Conservation (phyloP, 2,888 invertebrate species). For the Agriopis marginaria region DNA sequence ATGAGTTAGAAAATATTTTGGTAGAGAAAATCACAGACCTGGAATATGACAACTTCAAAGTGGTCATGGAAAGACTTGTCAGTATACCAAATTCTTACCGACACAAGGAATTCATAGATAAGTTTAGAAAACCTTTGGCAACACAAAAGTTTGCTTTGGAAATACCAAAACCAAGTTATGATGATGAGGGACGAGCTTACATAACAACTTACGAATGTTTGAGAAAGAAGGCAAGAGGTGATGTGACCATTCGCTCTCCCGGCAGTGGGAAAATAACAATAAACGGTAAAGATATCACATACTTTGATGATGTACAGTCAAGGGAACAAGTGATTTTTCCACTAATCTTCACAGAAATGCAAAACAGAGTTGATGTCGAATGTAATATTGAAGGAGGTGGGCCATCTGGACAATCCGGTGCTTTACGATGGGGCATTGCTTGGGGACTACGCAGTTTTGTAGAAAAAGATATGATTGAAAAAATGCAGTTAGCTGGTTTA, state of each 20-base stretch:
- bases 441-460: constrained; percentile 94
- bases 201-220: constrained; percentile 91
- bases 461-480: constrained; percentile 90
- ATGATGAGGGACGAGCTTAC: constrained; percentile 90
- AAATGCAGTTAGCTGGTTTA: constrained; percentile 96
- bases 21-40: constrained; percentile 89
- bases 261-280: constrained; percentile 94
- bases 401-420: constrained; percentile 93
- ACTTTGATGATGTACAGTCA: constrained; percentile 90
- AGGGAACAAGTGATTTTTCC: constrained; percentile 96
- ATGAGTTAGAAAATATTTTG: constrained; percentile 87
- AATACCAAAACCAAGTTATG: constrained; percentile 89
- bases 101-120: constrained; percentile 90
- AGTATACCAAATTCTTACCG: constrained; percentile 90
- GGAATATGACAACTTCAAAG: constrained; percentile 91
- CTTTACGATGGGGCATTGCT: constrained; percentile 95
- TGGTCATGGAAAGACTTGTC: constrained; percentile 90
- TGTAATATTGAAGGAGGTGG: constrained; percentile 92
- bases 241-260: constrained; percentile 92
- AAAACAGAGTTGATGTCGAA: constrained; percentile 93
- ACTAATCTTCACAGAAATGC: constrained; percentile 91
- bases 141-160: constrained; percentile 86
- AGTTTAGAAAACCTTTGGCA: constrained; percentile 88
- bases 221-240: constrained; percentile 90
- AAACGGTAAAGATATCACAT: constrained; percentile 92